Evolutionary conservation across 2,797 vertebrate genomes (phyloP), one percentile per base, ranked within the genome.

Genomic region (Diceros bicornis): DNA sequence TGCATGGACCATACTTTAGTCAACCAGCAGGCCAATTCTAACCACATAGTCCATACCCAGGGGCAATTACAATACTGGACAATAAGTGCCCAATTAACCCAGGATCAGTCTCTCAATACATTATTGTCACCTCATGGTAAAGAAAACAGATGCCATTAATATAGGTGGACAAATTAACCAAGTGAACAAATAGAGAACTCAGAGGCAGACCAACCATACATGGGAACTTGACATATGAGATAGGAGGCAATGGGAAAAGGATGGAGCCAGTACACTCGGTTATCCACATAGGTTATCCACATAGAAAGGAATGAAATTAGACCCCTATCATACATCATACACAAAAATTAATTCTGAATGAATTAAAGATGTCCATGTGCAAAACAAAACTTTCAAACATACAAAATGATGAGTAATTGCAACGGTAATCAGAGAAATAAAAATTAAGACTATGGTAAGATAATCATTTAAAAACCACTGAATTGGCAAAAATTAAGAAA

Each of bases 401-500:
- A 50, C 69, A 52, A 87, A 74, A 68, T 74, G 7, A 77, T 66
- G n/a, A 90, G 14, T 91, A 79, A 85, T 18, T 83, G 47, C 50
- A 81, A 21, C 50, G n/a, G 11, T 47, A 84, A 85, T 68, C 1
- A 21, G 44, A 9, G 79, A 79, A 89, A 59, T 50, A 41, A 85
- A 94, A 85, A 74, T 66, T 78, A 94, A 92, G 41, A 55, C 11
- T 41, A 37, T 62, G 23, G 52, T 87, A 61, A 87, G 50, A 59
- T 72, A 34, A 84, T 84, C 21, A 85, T 52, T 88, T 82, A 21
- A 84, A 91, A 83, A 44, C 18, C 78, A 84, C 17, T 50, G 77
- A 74, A 41, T 18, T 84, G 57, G 41, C 3, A 83, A 84, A 84
- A 96, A 57, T 44, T 79, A 66, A 91, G 61, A 91, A 50, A 91